These are phyloP conservation scores for Vulpes lagopus DNA, from an alignment of 2,113 vertebrate species.

Conservation along the genomic window DNA sequence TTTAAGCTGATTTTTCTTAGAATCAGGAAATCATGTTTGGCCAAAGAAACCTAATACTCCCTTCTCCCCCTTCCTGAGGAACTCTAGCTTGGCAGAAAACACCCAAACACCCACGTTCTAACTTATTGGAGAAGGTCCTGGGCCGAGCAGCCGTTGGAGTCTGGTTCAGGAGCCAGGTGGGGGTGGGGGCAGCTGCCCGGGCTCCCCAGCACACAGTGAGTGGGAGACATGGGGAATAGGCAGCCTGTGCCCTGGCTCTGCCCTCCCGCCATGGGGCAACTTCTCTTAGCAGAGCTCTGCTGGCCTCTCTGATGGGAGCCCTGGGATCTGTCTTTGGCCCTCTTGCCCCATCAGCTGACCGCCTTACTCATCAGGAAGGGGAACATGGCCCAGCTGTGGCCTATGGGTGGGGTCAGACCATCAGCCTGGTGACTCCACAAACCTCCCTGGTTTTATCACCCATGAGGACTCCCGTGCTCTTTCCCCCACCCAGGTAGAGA, in stretches of 20 bases:
- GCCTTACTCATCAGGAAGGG: slow-evolving; percentile 55
- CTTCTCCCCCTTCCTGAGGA: slow-evolving; percentile 69
- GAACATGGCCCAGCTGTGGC: slow-evolving; percentile 38
- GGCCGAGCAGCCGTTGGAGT: slow-evolving; percentile 39
- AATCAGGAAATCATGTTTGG: slow-evolving; percentile 78
- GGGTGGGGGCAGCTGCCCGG: neutral
- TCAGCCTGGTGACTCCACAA: neutral
- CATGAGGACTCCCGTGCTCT: neutral
- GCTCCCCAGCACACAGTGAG: neutral
- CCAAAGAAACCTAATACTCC: slow-evolving; percentile 44
- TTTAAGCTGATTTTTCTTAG: slow-evolving; percentile 72
- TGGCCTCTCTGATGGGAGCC: neutral
- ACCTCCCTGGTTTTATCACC: neutral
- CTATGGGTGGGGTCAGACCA: neutral
- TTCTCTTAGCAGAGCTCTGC: neutral
- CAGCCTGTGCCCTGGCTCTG: neutral
- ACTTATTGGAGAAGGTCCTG: slow-evolving; percentile 65
- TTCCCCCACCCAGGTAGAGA: neutral
- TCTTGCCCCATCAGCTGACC: slow-evolving; percentile 61
- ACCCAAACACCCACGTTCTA: slow-evolving; percentile 77
- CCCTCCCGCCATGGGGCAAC: neutral
- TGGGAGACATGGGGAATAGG: neutral
- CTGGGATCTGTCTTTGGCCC: slow-evolving; percentile 48
- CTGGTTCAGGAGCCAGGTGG: slow-evolving; percentile 60
- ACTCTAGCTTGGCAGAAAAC: slow-evolving; percentile 76